Evolutionary conservation across 2,113 vertebrate species (phyloP).

Genomic region (Crotalus viridis): DNA sequence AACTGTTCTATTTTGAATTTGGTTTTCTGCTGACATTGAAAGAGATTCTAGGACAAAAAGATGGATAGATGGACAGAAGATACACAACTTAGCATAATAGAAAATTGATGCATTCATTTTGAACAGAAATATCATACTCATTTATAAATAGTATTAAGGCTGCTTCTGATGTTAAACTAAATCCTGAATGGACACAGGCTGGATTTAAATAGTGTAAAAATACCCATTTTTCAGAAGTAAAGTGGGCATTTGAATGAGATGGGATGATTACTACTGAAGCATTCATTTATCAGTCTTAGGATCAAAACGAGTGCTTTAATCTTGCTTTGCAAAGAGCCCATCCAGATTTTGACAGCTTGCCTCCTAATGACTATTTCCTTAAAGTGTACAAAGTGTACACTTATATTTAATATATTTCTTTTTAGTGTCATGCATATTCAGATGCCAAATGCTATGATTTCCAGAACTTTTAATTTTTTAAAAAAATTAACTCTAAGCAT

Average conservation of each 20-base stretch:
- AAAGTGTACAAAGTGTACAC: not conserved
- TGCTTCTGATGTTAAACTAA: not conserved
- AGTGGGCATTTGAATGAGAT: not conserved
- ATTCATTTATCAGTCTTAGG: not conserved
- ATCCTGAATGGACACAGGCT: not conserved
- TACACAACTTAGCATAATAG: not conserved
- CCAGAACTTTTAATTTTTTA: not conserved
- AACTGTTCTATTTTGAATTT: not conserved
- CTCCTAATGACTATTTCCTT: not conserved
- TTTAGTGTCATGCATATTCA: not conserved
- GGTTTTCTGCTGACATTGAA: not conserved
- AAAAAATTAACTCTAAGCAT: not conserved
- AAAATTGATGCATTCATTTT: not conserved
- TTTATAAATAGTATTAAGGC: not conserved
- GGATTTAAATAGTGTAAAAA: not conserved
- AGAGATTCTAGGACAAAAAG: not conserved
- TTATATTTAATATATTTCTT: slow-evolving; percentile 14
- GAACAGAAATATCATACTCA: not conserved
- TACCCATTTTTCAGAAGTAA: not conserved
- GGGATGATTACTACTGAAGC: not conserved
- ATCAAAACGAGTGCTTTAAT: not conserved
- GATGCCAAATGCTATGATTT: not conserved
- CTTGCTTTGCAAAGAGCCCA: not conserved
- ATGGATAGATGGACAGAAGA: not conserved
- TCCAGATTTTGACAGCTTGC: not conserved